Evolutionary conservation across 2,888 invertebrate genomes (phyloP).

Genomic region (Hydropsyche betteni): DNA sequence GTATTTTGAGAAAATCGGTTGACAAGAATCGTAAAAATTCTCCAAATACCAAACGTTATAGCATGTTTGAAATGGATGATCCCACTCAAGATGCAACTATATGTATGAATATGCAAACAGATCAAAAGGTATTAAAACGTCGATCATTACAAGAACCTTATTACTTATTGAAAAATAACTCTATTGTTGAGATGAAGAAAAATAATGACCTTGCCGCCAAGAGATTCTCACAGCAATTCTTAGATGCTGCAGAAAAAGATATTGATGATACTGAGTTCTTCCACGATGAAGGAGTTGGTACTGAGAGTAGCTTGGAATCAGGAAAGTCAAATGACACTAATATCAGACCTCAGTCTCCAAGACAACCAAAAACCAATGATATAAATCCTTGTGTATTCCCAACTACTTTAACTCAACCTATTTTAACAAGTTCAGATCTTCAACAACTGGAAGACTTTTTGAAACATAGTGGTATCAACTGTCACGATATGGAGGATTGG

Average conservation of each 20-base stretch:
- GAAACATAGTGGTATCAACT: slow-evolving; percentile 75
- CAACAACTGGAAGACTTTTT: slow-evolving; percentile 76
- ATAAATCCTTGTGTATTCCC: slow-evolving; percentile 63
- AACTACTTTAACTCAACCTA: slow-evolving; percentile 56
- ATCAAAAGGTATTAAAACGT: slow-evolving; percentile 70
- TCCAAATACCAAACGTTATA: slow-evolving; percentile 73
- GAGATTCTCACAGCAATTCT: slow-evolving; percentile 64
- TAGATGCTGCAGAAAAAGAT: slow-evolving; percentile 66
- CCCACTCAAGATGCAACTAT: slow-evolving; percentile 62
- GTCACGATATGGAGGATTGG: slow-evolving; percentile 73
- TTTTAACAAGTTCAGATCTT: slow-evolving; percentile 70
- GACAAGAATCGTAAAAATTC: slow-evolving; percentile 65
- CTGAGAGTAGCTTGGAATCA: slow-evolving; percentile 68
- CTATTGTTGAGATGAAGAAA: slow-evolving; percentile 61
- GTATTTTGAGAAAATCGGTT: slow-evolving; percentile 74
- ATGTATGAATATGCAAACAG: slow-evolving; percentile 62
- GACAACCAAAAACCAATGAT: slow-evolving; percentile 65
- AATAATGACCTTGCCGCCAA: slow-evolving; percentile 67
- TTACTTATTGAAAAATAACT: slow-evolving; percentile 67
- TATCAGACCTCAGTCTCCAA: slow-evolving; percentile 65
- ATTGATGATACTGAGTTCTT: slow-evolving; percentile 66
- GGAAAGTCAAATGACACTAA: slow-evolving; percentile 67
- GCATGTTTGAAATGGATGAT: slow-evolving; percentile 81
- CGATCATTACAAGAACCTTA: slow-evolving; percentile 81
- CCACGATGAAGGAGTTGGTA: slow-evolving; percentile 72